phyloP scores from a whole-genome alignment of 2,888 invertebrate genomes.

The Peribatodes rhomboidaria region DNA sequence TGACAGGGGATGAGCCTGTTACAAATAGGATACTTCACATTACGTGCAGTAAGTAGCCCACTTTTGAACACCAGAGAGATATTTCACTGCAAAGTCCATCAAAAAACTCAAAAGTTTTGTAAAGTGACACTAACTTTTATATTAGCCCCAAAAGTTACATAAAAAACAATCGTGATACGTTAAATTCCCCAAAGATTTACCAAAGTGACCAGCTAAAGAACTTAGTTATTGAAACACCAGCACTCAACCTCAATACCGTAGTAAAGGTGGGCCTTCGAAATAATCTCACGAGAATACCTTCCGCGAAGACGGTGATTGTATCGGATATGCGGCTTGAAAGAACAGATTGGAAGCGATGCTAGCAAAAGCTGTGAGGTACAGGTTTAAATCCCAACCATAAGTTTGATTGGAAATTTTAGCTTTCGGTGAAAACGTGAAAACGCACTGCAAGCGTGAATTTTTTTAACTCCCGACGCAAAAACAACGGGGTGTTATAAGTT shows the following conservation, averaged over 20 bases:
- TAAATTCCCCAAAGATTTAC: conserved; percentile 4
- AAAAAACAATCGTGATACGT: conserved; percentile 7
- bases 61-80: too few species aligned
- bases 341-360: background rate
- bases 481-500: too few species aligned
- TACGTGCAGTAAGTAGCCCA: too few species aligned
- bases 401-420: too few species aligned
- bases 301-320: conserved; percentile 15
- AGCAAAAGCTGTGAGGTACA: background rate
- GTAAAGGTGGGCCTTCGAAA: conserved; percentile 17
- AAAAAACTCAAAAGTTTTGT: background rate
- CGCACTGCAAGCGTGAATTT: too few species aligned
- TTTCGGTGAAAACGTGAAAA: too few species aligned
- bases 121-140: background rate
- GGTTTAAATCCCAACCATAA: background rate
- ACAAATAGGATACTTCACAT: too few species aligned
- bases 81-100: background rate
- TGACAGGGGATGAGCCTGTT: too few species aligned
- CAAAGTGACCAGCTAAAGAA: conserved; percentile 23
- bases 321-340: conserved; percentile 9
- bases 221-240: conserved; percentile 29
- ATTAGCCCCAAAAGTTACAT: background rate
- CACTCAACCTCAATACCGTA: conserved; percentile 31
- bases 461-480: too few species aligned
- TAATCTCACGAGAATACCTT: conserved; percentile 25